Percentiles rank a stretch among this genome's conserved stretches.
Conservation (phyloP, 2,888 invertebrate genomes). For the Hypomecis atomaria region DNA sequence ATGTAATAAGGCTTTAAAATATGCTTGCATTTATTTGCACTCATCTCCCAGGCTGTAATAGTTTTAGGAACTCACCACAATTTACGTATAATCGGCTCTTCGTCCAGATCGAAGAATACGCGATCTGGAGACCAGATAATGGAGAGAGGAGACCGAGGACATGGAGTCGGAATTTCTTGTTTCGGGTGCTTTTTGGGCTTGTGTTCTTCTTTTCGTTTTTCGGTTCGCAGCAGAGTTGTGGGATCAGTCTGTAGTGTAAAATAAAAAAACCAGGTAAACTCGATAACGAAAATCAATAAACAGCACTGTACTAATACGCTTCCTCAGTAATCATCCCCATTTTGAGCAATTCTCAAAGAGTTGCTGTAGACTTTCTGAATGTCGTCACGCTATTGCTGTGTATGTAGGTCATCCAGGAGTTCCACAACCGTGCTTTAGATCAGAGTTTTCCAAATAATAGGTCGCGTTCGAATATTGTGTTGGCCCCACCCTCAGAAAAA, state of each 20-base stretch:
- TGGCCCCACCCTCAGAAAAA: no score
- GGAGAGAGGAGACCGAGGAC: conserved; percentile 49
- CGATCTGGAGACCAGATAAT: conserved; percentile 54
- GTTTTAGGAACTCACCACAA: conserved; percentile 47
- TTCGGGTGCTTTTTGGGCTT: conserved; percentile 13
- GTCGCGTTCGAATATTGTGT: no score
- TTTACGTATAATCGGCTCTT: conserved; percentile 47
- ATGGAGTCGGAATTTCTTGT: conserved; percentile 28
- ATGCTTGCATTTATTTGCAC: no score
- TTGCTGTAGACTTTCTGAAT: no score
- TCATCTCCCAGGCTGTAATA: background rate
- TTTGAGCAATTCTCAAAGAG: no score
- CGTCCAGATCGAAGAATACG: conserved; percentile 49
- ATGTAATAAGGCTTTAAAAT: no score
- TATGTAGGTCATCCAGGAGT: no score
- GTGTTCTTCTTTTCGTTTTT: conserved; percentile 15
- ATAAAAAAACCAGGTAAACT: background rate
- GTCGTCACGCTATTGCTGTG: no score
- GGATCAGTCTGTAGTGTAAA: conserved; percentile 36
- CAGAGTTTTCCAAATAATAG: no score
- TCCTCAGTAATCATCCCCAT: no score
- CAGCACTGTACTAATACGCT: no score
- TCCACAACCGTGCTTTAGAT: no score
- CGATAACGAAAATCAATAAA: background rate
- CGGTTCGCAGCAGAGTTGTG: conserved; percentile 4